Base-by-base conservation (phyloP, 2,797 vertebrate species). In the Enteromius unitaeniatus region DNA sequence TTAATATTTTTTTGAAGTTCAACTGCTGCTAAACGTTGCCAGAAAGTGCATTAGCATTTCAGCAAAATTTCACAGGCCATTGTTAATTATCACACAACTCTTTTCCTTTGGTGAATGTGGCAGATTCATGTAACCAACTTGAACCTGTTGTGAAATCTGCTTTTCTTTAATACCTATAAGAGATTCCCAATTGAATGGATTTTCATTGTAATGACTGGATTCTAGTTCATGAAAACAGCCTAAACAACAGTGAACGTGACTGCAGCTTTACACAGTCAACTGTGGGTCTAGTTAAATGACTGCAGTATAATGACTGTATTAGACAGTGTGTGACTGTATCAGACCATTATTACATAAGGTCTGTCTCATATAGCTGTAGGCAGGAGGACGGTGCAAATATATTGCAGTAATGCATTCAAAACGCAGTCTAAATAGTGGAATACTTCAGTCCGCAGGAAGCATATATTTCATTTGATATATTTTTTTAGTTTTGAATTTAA, bases 291-390 rank as follows among this genome's bases (percentile, higher is more conserved):
- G 13, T 79, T 64, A 79, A 68, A 55, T 15, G 62, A 68, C 31
- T 34, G 45, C 76, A 19, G 26, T 51, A 68, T 62, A 45, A 62
- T 67, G 62, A 49, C 60, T 67, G 42, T 40, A 37, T 37, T 3
- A 68, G 45, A 55, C 21, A 55, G 42, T 67, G 21, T 69, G 42
- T 70, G 78, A 55, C 67, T 58, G 15, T 31, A 70, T 67, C 45
- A 79, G 60, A 15, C 26, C 28, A 58, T 58, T 58, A 45, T 83
- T 76, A 74, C 58, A 49, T 76, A 83, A 74, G 31, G 72, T 51
- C 72, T 78, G 73, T 45, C 34, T 77, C 64, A 68, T 81, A 72
- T 58, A 82, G 42, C 80, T 75, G 42, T 14, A 34, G 69, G 51
- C 53, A 60, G 7, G 6, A 64, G 74, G 42, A 49, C 37, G 28